phyloP scores from a whole-genome alignment of 1,140 invertebrate genomes.

The Drosophila sproati region DNA sequence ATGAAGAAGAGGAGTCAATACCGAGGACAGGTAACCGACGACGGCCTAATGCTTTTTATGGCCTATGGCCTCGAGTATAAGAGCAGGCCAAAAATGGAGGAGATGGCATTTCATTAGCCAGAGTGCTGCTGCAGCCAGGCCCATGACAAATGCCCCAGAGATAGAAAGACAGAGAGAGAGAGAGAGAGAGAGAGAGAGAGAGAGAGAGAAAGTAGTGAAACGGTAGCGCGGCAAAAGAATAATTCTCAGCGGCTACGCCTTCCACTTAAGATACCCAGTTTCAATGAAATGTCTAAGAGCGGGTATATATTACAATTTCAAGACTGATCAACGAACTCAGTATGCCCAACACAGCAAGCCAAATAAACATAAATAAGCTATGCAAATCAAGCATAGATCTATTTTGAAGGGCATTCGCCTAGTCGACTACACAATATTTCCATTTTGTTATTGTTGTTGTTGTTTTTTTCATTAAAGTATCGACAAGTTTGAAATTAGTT shows the following conservation, averaged over 20 bases:
- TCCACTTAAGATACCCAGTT: not conserved
- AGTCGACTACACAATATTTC: no score
- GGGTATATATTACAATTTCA: not conserved
- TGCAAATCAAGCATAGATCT: not conserved
- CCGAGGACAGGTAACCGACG: slow-evolving; percentile 24
- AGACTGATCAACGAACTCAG: no score
- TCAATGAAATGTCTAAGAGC: not conserved
- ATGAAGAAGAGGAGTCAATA: not conserved
- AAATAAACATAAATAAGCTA: not conserved
- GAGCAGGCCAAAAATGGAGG: slow-evolving; percentile 2
- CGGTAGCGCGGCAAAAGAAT: slow-evolving; percentile 34
- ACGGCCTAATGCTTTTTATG: slow-evolving; percentile 40
- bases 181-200: not conserved
- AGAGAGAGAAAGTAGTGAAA: not conserved
- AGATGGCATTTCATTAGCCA: slow-evolving; percentile 65
- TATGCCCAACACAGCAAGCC: not conserved
- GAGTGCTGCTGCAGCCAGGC: slow-evolving; percentile 10
- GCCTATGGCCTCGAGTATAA: slow-evolving; percentile 22
- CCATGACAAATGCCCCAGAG: slow-evolving; percentile 8
- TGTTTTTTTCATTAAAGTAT: slow-evolving; percentile 68
- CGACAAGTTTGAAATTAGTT: slow-evolving; percentile 75
- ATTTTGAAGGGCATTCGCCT: not conserved
- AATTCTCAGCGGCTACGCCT: slow-evolving; percentile 16
- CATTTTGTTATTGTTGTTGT: not conserved
- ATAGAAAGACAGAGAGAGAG: no score